phyloP scores from a whole-genome alignment of 2,797 vertebrate genomes.

The Schizothorax lantsangensis region DNA sequence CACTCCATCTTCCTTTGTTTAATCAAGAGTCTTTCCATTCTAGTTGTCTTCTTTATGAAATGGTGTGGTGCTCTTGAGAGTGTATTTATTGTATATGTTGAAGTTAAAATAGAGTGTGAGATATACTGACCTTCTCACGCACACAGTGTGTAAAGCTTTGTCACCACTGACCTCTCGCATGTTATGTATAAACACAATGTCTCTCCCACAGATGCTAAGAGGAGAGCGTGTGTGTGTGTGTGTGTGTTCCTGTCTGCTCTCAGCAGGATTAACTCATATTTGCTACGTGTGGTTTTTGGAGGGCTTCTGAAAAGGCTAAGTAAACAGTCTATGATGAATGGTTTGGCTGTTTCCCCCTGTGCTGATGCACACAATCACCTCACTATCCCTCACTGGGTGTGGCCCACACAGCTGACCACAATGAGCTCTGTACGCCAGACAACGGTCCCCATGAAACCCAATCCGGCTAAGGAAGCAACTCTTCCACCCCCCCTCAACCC shows the following conservation, averaged over 20 bases:
- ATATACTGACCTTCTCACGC: constrained; percentile 11
- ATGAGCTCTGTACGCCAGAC: constrained; percentile 38
- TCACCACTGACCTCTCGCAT: constrained; percentile 41
- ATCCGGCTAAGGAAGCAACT: constrained; percentile 46
- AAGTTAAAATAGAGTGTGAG: constrained; percentile 8
- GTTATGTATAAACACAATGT: constrained; percentile 29
- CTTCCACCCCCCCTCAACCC: constrained; percentile 34
- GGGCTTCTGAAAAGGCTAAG: constrained; percentile 56
- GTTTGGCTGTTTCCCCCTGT: constrained; percentile 40
- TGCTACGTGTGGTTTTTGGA: constrained; percentile 45
- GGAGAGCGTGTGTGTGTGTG: constrained; percentile 26
- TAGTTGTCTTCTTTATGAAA: neutral
- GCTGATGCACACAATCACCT: constrained; percentile 48
- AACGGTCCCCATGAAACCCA: constrained; percentile 37
- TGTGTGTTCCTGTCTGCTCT: constrained; percentile 28
- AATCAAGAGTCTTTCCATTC: neutral
- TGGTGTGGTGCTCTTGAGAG: neutral
- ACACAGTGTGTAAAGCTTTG: constrained; percentile 29
- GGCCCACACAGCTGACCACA: constrained; percentile 52
- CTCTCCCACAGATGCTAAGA: constrained; percentile 14
- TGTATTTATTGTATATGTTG: neutral
- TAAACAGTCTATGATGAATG: constrained; percentile 58
- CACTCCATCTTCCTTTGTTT: neutral
- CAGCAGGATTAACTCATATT: constrained; percentile 46
- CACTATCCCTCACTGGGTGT: constrained; percentile 47